Evolutionary conservation across 2,888 invertebrate species (phyloP).

Genomic region (Nephrotoma appendiculata): DNA sequence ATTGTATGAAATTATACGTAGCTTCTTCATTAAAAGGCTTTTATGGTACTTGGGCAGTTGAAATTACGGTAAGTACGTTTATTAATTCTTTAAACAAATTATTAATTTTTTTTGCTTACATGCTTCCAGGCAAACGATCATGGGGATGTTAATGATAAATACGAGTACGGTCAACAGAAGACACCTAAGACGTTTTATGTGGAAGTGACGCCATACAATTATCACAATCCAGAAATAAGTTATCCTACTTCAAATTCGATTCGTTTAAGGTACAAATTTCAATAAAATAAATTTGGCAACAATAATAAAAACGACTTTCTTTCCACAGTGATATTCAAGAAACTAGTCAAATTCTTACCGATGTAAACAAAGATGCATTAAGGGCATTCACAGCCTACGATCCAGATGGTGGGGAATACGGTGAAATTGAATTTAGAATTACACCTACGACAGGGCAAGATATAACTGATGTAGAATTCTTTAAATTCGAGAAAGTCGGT

Average conservation of each 20-base stretch:
- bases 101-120: neutral
- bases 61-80: slow-evolving; percentile 23
- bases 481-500: slow-evolving; percentile 15
- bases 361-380: slow-evolving; percentile 28
- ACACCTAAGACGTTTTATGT: slow-evolving; percentile 34
- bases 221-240: slow-evolving; percentile 37
- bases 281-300: neutral
- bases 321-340: slow-evolving; percentile 4
- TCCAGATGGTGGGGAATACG: slow-evolving; percentile 41
- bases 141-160: slow-evolving; percentile 24
- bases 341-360: slow-evolving; percentile 1
- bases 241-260: slow-evolving; percentile 33
- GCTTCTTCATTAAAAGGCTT: slow-evolving; percentile 34
- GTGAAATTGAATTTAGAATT: slow-evolving; percentile 36
- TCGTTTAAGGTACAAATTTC: slow-evolving; percentile 26
- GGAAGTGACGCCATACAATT: slow-evolving; percentile 41
- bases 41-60: slow-evolving; percentile 41
- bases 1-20: slow-evolving; percentile 34
- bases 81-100: neutral
- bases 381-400: slow-evolving; percentile 37
- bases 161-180: slow-evolving; percentile 25
- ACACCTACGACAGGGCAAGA: slow-evolving; percentile 21
- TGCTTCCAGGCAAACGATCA: slow-evolving; percentile 38
- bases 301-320: neutral
- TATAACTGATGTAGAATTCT: slow-evolving; percentile 14